Base-by-base conservation (phyloP, 2,113 vertebrate species). In the Raja brachyura region DNA sequence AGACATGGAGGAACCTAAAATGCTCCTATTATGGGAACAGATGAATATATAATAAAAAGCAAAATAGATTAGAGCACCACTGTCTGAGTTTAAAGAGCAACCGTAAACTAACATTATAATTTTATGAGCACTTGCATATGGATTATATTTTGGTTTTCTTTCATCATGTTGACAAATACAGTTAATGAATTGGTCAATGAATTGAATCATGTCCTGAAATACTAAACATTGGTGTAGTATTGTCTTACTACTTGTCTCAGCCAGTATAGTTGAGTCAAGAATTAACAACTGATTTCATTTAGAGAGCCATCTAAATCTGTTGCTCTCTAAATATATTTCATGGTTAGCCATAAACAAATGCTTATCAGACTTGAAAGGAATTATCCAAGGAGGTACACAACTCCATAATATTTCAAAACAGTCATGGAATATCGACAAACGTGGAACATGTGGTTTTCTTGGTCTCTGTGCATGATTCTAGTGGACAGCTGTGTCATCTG, bases 101-200 rank as follows among this genome's bases (percentile, higher is more conserved):
- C 33, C 61, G n/a, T 14, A 90, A 90, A 68, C 22, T 63, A 88
- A 88, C 85, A 88, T 90, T 90, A 90, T 90, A 63, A 90, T 90
- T 90, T 90, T 68, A 90, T 90, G 61, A 90, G 61, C 86, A 90
- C 86, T 90, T 90, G 33, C 31, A 13, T 33, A 90, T 90, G 85
- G 85, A 88, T 88, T 88, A 68, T 66, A 90, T 16, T 90, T 90
- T 90, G 31, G 86, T 68, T 90, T 68, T 63, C 28, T 66, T 25
- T 90, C 31, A n/a, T 31, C 6, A 9, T 33, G n/a, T 68, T 90
- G 86, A 68, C 28, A 68, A 90, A 90, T 63, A 90, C 0, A 68
- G 59, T 33, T 90, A 33, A 68, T n/a, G 66, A 48, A 5, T 31
- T 63, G 63, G 68, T 68, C 61, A 90, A 90, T 90, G n/a, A 63